Percentiles rank a stretch among this genome's conserved stretches.
Conservation (phyloP, 2,113 vertebrate species). For the Pteruthius melanotis region DNA sequence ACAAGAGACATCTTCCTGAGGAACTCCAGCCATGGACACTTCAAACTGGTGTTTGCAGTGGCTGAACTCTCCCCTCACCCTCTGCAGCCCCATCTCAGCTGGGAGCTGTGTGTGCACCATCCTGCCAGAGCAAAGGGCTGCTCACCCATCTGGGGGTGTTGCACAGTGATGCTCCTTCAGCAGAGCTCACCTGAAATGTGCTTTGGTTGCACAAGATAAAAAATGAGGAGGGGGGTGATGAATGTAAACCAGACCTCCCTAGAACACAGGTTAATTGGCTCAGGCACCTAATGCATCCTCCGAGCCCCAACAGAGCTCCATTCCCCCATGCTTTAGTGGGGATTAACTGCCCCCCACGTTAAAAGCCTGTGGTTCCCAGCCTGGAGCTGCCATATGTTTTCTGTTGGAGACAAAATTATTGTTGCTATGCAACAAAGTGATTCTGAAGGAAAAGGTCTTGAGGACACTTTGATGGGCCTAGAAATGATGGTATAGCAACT, state of each 20-base stretch:
- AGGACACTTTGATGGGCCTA: background rate
- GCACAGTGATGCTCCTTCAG: background rate
- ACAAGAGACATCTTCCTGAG: background rate
- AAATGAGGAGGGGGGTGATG: background rate
- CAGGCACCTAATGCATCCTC: background rate
- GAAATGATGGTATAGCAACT: background rate
- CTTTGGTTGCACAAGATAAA: background rate
- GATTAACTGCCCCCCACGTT: background rate
- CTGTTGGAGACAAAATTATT: background rate
- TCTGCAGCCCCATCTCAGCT: background rate
- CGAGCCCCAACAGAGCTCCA: background rate
- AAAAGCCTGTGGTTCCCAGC: background rate
- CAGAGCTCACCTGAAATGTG: background rate
- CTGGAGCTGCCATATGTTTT: background rate
- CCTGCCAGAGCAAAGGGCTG: background rate
- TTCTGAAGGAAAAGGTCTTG: background rate
- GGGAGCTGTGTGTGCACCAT: background rate
- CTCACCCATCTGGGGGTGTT: background rate
- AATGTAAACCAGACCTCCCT: background rate
- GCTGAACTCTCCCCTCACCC: background rate
- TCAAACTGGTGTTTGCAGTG: background rate
- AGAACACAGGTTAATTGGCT: background rate
- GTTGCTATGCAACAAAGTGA: background rate
- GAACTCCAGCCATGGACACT: background rate
- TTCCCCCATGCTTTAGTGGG: background rate